Percentiles rank a stretch among this genome's conserved stretches.
These are phyloP conservation scores for Ophion ventricosus DNA, from an alignment of 2,888 invertebrate genomes.

Conservation along the genomic window DNA sequence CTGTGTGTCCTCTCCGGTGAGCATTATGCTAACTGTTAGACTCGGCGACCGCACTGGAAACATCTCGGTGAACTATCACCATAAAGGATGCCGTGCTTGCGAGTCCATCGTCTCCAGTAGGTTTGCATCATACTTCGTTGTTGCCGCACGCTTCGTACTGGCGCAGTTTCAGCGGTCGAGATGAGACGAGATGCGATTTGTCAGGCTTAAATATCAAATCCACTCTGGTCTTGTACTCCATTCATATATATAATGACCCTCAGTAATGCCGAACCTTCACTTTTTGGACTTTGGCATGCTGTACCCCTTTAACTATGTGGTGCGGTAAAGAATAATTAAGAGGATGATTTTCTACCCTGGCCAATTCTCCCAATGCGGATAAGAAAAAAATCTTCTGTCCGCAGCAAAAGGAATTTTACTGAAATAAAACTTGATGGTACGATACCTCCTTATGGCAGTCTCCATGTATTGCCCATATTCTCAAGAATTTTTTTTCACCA, in stretches of 20 bases:
- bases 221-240: constrained; percentile 22
- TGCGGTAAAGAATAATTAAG: not conserved
- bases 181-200: constrained; percentile 60
- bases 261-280: not conserved
- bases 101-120: constrained; percentile 30
- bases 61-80: constrained; percentile 69
- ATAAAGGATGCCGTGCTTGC: constrained; percentile 60
- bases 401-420: no score
- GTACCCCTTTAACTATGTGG: not conserved
- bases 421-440: no score
- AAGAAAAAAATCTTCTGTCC: not conserved
- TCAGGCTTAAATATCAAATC: constrained; percentile 58
- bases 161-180: constrained; percentile 67
- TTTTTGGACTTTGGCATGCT: not conserved
- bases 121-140: constrained; percentile 29
- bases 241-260: constrained; percentile 2
- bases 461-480: no score
- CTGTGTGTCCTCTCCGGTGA: constrained; percentile 44
- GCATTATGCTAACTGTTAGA: constrained; percentile 69
- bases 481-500: no score
- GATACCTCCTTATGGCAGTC: no score
- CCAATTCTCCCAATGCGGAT: not conserved
- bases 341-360: not conserved
- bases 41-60: constrained; percentile 71
- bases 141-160: constrained; percentile 62